phyloP scores from a whole-genome alignment of 2,888 invertebrate genomes.

The Cheilosia pagana region DNA sequence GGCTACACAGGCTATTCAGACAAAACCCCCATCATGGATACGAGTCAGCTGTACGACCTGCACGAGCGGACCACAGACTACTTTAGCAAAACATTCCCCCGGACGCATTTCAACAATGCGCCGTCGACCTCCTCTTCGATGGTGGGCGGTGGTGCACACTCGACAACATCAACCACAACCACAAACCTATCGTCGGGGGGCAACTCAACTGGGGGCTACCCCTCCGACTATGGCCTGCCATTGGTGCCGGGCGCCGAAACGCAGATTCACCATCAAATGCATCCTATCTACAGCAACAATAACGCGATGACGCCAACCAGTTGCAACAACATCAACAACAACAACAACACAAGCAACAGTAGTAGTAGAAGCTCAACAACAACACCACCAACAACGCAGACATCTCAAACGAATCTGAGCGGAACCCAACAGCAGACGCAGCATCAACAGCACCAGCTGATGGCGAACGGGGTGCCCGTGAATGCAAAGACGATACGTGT shows the following conservation, averaged over 20 bases:
- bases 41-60: slow-evolving; percentile 81
- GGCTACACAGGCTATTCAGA: slow-evolving; percentile 87
- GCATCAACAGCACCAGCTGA: slow-evolving; percentile 77
- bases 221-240: slow-evolving; percentile 91
- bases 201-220: slow-evolving; percentile 85
- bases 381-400: slow-evolving; percentile 77
- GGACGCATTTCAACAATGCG: slow-evolving; percentile 82
- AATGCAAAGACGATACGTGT: slow-evolving; percentile 92
- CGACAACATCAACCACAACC: slow-evolving; percentile 81
- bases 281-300: slow-evolving; percentile 84
- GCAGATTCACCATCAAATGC: slow-evolving; percentile 82
- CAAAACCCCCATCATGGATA: slow-evolving; percentile 90
- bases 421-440: slow-evolving; percentile 78
- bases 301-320: slow-evolving; percentile 74
- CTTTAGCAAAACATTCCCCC: slow-evolving; percentile 86
- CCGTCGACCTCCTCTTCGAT: slow-evolving; percentile 69
- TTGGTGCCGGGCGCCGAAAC: slow-evolving; percentile 85
- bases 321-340: slow-evolving; percentile 64
- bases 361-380: slow-evolving; percentile 76
- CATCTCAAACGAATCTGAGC: slow-evolving; percentile 76
- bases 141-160: slow-evolving; percentile 77
- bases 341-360: slow-evolving; percentile 59
- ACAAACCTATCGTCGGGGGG: slow-evolving; percentile 79
- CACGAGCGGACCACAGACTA: slow-evolving; percentile 84
- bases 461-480: slow-evolving; percentile 84